Evolutionary conservation across 2,113 vertebrate species (phyloP), one percentile per base, ranked within the genome.

Genomic region (Labrus mixtus): DNA sequence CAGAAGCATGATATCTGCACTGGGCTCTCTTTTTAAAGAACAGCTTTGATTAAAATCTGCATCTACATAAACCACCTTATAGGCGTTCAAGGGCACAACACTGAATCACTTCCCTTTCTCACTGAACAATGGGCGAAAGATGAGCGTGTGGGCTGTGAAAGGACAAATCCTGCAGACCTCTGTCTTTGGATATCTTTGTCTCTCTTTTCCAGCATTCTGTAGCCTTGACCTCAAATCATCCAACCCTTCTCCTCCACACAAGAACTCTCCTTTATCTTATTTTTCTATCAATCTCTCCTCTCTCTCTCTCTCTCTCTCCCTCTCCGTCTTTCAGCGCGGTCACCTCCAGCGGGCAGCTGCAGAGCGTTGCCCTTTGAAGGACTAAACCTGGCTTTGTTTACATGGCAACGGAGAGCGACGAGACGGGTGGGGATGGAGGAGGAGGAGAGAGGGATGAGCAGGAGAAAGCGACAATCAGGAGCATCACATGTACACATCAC

Each of bases 381-480:
- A 82, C 90, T 92, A 90, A 91, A 90, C 86, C 89, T 91, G 90
- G 88, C 87, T 88, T 92, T 87, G 90, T 94, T 91, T 93, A 93
- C 93, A 94, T 94, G 93, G 92, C 50, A 91, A 94, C 89, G 55
- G 81, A 50, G 74, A 50, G 74, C 39, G 79, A 65, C 59, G 69
- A 84, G 83, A 77, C 6, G 51, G 80, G 76, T 43, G 76, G 78
- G 62, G 73, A 87, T 20, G 62, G 41, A 80, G 65, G 62, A 37
- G 51, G 54, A 84, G 70, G 70, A 62, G 66, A 74, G 66, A 74
- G 54, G 64, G 60, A 70, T 48, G 82, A 78, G 81, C 6, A 19
- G 61, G 75, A 68, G 74, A 69, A 73, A 85, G 70, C 48, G 63
- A 76, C 70, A 81, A 48, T 43, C 57, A 36, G 63, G 13, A 23